These are phyloP conservation scores for Hemiscyllium ocellatum DNA, from an alignment of 2,113 vertebrate species.

Conservation along the genomic window DNA sequence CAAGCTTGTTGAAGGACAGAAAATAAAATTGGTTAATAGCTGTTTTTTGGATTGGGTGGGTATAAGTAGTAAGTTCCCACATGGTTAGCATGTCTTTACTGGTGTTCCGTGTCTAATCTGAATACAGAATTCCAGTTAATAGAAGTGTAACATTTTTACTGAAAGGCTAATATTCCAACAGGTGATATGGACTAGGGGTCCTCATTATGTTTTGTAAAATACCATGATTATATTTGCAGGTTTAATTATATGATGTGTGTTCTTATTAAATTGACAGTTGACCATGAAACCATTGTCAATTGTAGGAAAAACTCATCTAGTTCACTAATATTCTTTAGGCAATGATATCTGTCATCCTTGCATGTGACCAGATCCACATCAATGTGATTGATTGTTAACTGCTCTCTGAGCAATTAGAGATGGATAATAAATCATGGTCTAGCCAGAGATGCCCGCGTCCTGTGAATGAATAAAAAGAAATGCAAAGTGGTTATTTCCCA, in stretches of 20 bases:
- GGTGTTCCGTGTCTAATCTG: neutral
- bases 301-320: no score
- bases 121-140: no score
- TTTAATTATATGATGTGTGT: neutral
- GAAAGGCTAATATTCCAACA: neutral
- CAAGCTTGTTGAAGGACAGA: neutral
- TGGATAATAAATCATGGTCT: no score
- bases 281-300: no score
- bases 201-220: neutral
- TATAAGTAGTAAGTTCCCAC: neutral
- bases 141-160: neutral
- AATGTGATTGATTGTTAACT: no score
- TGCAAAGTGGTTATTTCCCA: neutral
- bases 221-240: neutral
- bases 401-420: no score
- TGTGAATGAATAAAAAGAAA: neutral
- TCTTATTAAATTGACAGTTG: neutral
- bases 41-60: neutral
- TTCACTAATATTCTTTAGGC: no score
- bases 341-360: no score
- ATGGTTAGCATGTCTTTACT: neutral
- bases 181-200: neutral
- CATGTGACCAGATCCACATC: no score
- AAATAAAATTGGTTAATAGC: neutral
- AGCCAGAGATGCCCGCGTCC: no score